A percentile compares a stretch with the other conserved stretches of the same genome.
Evolutionary conservation across 2,888 invertebrate genomes (phyloP).

Genomic region (Papilio protenor): DNA sequence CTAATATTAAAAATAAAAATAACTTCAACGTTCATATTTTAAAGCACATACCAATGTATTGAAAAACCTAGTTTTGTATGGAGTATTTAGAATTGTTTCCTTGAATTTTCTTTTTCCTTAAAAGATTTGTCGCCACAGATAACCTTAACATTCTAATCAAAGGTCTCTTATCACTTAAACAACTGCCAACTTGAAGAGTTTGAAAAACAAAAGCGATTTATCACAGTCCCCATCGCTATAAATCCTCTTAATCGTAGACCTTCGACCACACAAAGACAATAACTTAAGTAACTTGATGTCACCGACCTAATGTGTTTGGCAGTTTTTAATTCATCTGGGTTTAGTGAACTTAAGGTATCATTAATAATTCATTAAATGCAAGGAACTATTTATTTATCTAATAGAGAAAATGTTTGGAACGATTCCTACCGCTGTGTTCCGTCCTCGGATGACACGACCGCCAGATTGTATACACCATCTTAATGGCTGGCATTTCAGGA

Average conservation of each 20-base stretch:
- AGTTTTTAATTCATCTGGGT: not conserved
- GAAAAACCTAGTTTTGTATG: no score
- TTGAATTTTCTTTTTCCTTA: not conserved
- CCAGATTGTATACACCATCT: no score
- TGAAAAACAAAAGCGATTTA: constrained; percentile 7
- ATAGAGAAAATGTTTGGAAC: no score
- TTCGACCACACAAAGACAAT: constrained; percentile 13
- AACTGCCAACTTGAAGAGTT: constrained; percentile 6
- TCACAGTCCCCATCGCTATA: constrained; percentile 7
- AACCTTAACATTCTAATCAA: constrained; percentile 3
- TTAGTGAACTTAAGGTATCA: not conserved
- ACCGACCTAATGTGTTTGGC: not conserved
- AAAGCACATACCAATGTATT: not conserved
- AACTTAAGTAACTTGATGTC: constrained; percentile 1
- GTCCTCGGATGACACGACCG: no score
- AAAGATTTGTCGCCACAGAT: not conserved
- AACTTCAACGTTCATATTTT: not conserved
- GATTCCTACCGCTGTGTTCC: no score
- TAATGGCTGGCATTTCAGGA: no score
- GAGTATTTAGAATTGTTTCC: not conserved
- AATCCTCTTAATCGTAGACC: constrained; percentile 24
- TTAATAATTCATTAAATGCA: not conserved
- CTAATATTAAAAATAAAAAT: no score
- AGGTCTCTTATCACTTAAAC: constrained; percentile 2
- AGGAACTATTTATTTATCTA: no score